These are phyloP conservation scores for Heteromurus nitidus DNA, from an alignment of 2,888 invertebrate species.

Conservation along the genomic window DNA sequence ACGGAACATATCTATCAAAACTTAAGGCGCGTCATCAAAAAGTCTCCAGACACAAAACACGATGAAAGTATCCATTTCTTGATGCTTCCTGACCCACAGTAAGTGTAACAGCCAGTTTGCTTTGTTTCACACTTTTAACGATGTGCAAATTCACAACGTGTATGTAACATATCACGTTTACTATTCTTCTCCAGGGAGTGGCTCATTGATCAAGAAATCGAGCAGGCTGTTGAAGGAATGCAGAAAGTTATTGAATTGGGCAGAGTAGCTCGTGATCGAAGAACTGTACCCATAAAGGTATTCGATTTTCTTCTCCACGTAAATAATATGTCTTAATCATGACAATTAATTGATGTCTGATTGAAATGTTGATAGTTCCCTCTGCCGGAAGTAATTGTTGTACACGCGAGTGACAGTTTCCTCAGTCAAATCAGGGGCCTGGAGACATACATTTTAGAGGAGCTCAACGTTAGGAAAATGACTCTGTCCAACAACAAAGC, in stretches of 20 bases:
- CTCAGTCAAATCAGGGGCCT: conserved; percentile 87
- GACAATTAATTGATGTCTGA: too few species aligned
- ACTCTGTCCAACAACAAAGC: conserved; percentile 91
- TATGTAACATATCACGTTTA: background rate
- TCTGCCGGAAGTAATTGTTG: conserved; percentile 94
- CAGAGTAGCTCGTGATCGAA: conserved; percentile 92
- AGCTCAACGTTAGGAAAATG: conserved; percentile 92
- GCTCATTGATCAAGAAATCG: conserved; percentile 89
- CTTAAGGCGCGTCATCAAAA: conserved; percentile 81
- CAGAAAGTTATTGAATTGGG: conserved; percentile 96
- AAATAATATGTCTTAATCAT: too few species aligned
- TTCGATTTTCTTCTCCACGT: too few species aligned
- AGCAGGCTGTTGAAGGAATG: conserved; percentile 92
- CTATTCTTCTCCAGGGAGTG: conserved; percentile 76
- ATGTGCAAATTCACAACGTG: background rate
- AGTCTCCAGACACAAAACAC: conserved; percentile 75
- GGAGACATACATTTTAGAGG: conserved; percentile 90
- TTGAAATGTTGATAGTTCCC: conserved; percentile 86
- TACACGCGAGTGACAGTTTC: conserved; percentile 88
- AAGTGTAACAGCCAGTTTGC: conserved; percentile 39
- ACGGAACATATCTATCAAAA: conserved; percentile 96
- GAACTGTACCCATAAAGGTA: conserved; percentile 92
- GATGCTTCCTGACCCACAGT: conserved; percentile 86
- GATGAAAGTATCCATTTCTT: conserved; percentile 92
- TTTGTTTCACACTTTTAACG: background rate